phyloP scores from a whole-genome alignment of 2,113 vertebrate genomes.

The Anoplopoma fimbria region DNA sequence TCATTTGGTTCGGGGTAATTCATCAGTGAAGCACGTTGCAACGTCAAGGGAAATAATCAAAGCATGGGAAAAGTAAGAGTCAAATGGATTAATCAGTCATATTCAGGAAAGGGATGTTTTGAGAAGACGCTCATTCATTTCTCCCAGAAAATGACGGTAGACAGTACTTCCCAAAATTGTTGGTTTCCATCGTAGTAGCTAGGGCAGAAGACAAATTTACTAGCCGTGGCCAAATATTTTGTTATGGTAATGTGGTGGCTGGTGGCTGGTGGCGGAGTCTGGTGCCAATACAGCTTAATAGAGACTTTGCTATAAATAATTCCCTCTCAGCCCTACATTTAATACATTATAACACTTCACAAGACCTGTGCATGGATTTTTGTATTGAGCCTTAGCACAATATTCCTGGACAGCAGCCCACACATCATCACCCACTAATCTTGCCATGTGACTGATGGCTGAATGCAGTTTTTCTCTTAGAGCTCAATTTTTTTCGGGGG shows the following conservation, averaged over 20 bases:
- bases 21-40: not conserved
- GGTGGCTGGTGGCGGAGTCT: not conserved
- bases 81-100: not conserved
- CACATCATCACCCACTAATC: conserved; percentile 50
- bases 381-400: conserved; percentile 22
- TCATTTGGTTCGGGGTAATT: not conserved
- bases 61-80: not conserved
- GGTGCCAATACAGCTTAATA: conserved; percentile 16
- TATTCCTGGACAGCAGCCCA: conserved; percentile 56
- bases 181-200: conserved; percentile 4
- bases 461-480: conserved; percentile 39
- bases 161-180: not conserved
- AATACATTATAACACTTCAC: conserved; percentile 34
- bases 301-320: conserved; percentile 10
- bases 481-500: conserved; percentile 23
- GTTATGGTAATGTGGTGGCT: conserved; percentile 12
- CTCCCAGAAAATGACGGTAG: not conserved
- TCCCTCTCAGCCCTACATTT: not conserved
- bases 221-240: not conserved
- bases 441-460: conserved; percentile 38
- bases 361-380: conserved; percentile 32
- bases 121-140: not conserved
- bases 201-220: not conserved
- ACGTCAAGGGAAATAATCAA: too few species aligned
- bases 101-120: not conserved